Percentiles rank a stretch among this genome's conserved stretches.
phyloP scores from a whole-genome alignment of 2,888 invertebrate genomes.

The Adelognathus sp. region DNA sequence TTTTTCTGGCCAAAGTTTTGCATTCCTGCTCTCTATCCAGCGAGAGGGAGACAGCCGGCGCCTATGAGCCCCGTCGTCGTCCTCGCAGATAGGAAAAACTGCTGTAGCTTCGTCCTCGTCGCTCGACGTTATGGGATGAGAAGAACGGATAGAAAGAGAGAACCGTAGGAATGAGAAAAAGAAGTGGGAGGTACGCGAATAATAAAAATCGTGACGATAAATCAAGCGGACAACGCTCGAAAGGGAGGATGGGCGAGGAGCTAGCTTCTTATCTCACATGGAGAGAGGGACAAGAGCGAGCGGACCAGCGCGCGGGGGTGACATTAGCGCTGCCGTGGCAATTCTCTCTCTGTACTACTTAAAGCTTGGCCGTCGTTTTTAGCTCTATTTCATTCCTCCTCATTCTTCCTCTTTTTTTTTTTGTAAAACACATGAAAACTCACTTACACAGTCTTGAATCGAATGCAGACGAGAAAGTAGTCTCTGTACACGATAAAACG shows the following conservation, averaged over 20 bases:
- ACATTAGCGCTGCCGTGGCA: conserved; percentile 79
- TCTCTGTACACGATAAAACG: not conserved
- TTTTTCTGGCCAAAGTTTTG: conserved; percentile 71
- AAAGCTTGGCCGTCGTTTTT: conserved; percentile 24
- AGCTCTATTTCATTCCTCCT: not conserved
- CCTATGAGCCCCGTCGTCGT: conserved; percentile 40
- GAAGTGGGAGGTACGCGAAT: conserved; percentile 73
- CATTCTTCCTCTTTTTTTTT: not conserved
- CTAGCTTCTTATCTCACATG: conserved; percentile 79
- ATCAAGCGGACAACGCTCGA: conserved; percentile 74
- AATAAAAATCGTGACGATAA: conserved; percentile 81
- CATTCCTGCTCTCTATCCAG: conserved; percentile 48
- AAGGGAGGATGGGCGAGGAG: conserved; percentile 65
- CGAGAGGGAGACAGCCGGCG: conserved; percentile 42
- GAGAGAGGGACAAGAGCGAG: conserved; percentile 61
- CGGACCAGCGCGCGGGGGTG: conserved; percentile 68
- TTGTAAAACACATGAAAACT: not conserved
- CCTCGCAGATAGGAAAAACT: conserved; percentile 75
- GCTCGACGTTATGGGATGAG: conserved; percentile 33
- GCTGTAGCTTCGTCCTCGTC: conserved; percentile 40
- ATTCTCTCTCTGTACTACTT: conserved; percentile 63
- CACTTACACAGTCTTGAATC: not conserved
- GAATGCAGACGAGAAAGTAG: not conserved
- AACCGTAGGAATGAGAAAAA: conserved; percentile 30
- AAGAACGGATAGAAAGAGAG: conserved; percentile 7